A percentile compares a stretch with the other conserved stretches of the same genome.
These are phyloP conservation scores for Oopsacas minuta DNA, from an alignment of 37 sponge, comb jelly and placozoan species.

Conservation along the genomic window DNA sequence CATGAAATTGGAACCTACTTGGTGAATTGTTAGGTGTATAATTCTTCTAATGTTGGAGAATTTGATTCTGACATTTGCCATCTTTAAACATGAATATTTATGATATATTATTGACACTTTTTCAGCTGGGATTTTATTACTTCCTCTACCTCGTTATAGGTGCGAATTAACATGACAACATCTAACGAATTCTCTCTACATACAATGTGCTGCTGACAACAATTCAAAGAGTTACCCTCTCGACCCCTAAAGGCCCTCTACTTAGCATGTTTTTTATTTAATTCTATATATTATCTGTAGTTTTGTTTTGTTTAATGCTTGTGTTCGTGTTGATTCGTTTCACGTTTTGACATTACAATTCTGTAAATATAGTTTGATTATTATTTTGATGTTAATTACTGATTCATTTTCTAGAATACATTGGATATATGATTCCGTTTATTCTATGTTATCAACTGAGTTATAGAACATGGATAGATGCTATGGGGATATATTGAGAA, in stretches of 20 bases:
- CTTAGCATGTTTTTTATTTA: not conserved
- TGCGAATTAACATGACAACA: not conserved
- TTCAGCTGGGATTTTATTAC: not conserved
- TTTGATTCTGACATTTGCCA: too few relatives aligned
- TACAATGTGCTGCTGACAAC: not conserved
- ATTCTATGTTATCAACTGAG: too few relatives aligned
- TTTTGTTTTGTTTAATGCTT: not conserved
- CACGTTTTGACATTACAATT: not conserved
- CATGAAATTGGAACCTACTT: too few relatives aligned
- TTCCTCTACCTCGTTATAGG: not conserved
- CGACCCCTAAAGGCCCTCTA: not conserved
- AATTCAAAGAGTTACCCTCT: not conserved
- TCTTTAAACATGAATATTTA: too few relatives aligned
- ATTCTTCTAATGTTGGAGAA: too few relatives aligned
- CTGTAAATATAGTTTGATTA: conserved; percentile 18
- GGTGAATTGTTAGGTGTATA: too few relatives aligned
- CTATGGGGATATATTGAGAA: too few relatives aligned
- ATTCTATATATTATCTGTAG: not conserved
- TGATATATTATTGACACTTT: too few relatives aligned
- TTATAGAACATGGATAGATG: too few relatives aligned
- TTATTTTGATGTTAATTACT: not conserved
- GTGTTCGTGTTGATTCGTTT: not conserved
- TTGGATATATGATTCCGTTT: too few relatives aligned
- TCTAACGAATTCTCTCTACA: not conserved
- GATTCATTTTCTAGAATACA: too few relatives aligned